Base-by-base conservation (phyloP, 2,113 vertebrate species). In the Gyps fulvus region DNA sequence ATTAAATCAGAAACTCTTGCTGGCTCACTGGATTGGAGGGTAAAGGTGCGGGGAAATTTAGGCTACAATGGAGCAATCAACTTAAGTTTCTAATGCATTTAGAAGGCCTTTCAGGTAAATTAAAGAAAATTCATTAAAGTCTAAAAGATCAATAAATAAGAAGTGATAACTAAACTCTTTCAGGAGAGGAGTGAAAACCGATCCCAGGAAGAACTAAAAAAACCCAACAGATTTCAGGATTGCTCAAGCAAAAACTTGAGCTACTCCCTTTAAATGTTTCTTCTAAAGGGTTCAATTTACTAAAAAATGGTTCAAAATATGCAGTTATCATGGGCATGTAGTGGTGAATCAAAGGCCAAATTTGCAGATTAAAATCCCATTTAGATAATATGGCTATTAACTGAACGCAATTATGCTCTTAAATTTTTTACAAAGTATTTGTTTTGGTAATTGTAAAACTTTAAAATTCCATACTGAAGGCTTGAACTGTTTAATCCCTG, bases 391-490 rank as follows among this genome's bases (percentile, higher is more conserved):
- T 0, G 2, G 5, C 22, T 58, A 54, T 42, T 18, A 92, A 84
- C 5, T 0, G 2, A 62, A 61, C 16, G 34, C 21, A 57, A 22
- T 42, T 79, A 34, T 2, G 0, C 7, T 38, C 13, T 25, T 19
- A 3, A 13, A 0, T 10, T 22, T 70, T 93, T 87, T 76, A 67
- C 9, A 2, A 69, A 42, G 3, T 3, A 2, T 36, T 76, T 43
- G 2, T 31, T 92, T 70, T 14, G 6, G 2, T 13, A 78, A 55
- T 58, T 78, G 11, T 63, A 32, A 67, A 62, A 57, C 17, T 38
- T 59, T 9, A 10, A 29, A 43, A 72, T 23, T 83, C 40, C 21
- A 34, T 20, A 22, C 26, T 25, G 7, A 69, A 61, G 21, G 11
- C 32, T 63, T 67, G 10, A 57, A 65, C 11, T 1, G 0, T 83